Evolutionary conservation across 2,888 invertebrate genomes (phyloP), one percentile per base, ranked within the genome.

Genomic region (Sinotaia quadrata): DNA sequence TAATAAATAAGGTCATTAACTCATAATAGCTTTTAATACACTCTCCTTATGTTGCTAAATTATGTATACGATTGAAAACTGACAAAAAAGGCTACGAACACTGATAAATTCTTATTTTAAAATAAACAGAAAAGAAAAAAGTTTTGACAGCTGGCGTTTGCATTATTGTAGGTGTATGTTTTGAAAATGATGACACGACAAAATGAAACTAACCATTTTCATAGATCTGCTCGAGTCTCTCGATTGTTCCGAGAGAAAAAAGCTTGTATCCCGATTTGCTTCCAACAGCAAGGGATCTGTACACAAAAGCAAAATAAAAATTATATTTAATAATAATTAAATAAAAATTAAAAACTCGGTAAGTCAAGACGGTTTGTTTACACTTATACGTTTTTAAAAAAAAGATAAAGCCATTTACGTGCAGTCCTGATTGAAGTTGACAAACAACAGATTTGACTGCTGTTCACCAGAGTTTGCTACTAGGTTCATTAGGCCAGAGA

Each of bases 381-480:
- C n/a, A 49, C 29, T 18, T 29, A 62, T 29, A 12, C 18, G 58
- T 34, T 29, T 21, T 12, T 44, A 15, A 31, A 70, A 60, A 41
- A 60, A 49, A 67, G 54, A 36, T 29, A 44, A 65, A 49, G n/a
- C 41, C 5, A 93, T 96, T 95, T 94, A 97, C 97, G 97, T 94
- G 92, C 93, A 94, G 90, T 98, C 97, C 90, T 98, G 97, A 90
- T 98, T 98, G 89, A 98, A 98, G 90, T 96, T 96, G 84, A 97
- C 96, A 90, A 95, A 96, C 89, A 94, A 93, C 89, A 94, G 93
- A 90, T 94, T 94, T 66, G 85, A 84, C 75, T 80, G 82, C 88
- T 93, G 91, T 90, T 93, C 94, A 88, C 92, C 92, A 87, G 92
- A 91, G 90, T 92, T 92, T 90, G 91, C 92, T 91, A 93, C 92